Evolutionary conservation across 2,113 vertebrate genomes (phyloP).

Genomic region (Dipodomys stephensi): DNA sequence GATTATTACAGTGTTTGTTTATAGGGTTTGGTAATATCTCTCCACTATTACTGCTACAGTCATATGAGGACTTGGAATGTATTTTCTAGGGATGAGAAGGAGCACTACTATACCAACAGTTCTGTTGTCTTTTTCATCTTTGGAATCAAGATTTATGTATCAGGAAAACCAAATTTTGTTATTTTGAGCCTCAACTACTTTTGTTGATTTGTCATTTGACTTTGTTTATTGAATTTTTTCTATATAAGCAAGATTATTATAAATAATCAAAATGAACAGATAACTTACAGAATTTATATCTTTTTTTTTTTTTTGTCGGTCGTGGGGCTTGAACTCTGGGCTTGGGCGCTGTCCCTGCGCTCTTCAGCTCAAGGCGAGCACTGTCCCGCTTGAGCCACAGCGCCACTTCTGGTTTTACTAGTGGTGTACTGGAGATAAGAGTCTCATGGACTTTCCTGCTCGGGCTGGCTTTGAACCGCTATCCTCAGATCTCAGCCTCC

Average conservation of each 20-base stretch:
- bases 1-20: not conserved
- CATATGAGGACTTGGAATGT: not conserved
- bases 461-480: too few relatives aligned
- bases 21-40: not conserved
- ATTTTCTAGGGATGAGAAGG: not conserved
- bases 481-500: too few relatives aligned
- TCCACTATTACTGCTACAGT: not conserved
- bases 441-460: too few relatives aligned
- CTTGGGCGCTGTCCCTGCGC: too few relatives aligned
- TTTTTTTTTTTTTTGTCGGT: too few relatives aligned
- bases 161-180: not conserved
- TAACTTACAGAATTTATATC: not conserved
- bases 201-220: conserved; percentile 16
- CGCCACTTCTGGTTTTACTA: too few relatives aligned
- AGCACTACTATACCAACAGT: not conserved
- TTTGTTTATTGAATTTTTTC: conserved; percentile 41
- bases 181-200: conserved; percentile 34
- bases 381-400: too few relatives aligned
- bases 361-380: too few relatives aligned
- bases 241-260: not conserved
- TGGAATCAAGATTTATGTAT: not conserved
- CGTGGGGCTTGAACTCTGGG: too few relatives aligned
- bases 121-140: conserved; percentile 16
- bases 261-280: not conserved
- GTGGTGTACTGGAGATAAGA: too few relatives aligned